Conservation (phyloP, 1,140 invertebrate genomes). For the Maniola jurtina region DNA sequence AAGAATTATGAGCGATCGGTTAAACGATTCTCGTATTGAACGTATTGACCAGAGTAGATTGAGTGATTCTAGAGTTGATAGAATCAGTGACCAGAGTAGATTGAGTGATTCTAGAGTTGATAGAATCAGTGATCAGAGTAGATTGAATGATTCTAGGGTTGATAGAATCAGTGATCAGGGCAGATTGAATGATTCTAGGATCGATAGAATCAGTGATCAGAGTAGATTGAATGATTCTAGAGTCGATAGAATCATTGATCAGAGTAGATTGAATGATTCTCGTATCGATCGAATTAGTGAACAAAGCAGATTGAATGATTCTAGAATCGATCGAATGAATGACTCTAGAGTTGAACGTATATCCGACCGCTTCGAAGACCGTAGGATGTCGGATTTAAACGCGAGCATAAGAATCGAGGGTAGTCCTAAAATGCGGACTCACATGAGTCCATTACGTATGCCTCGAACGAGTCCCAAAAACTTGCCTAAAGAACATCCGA, state of each 20-base stretch:
- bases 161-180: slow-evolving; percentile 38
- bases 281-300: slow-evolving; percentile 37
- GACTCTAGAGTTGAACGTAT: slow-evolving; percentile 39
- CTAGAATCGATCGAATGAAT: slow-evolving; percentile 40
- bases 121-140: slow-evolving; percentile 22
- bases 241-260: slow-evolving; percentile 33
- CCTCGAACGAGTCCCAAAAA: slow-evolving; percentile 58
- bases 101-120: slow-evolving; percentile 41
- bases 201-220: slow-evolving; percentile 37
- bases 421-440: slow-evolving; percentile 57
- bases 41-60: slow-evolving; percentile 23
- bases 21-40: slow-evolving; percentile 37
- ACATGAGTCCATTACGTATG: slow-evolving; percentile 58
- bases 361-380: slow-evolving; percentile 46
- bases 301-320: slow-evolving; percentile 36
- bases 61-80: slow-evolving; percentile 39
- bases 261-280: slow-evolving; percentile 38
- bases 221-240: slow-evolving; percentile 38
- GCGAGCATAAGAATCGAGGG: slow-evolving; percentile 62
- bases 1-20: slow-evolving; percentile 39
- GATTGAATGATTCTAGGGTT: slow-evolving; percentile 14
- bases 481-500: slow-evolving; percentile 50
- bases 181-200: slow-evolving; percentile 40
- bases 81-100: slow-evolving; percentile 26
- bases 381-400: slow-evolving; percentile 57